Evolutionary conservation across 2,113 vertebrate genomes (phyloP).

Genomic region (Madoqua kirkii): DNA sequence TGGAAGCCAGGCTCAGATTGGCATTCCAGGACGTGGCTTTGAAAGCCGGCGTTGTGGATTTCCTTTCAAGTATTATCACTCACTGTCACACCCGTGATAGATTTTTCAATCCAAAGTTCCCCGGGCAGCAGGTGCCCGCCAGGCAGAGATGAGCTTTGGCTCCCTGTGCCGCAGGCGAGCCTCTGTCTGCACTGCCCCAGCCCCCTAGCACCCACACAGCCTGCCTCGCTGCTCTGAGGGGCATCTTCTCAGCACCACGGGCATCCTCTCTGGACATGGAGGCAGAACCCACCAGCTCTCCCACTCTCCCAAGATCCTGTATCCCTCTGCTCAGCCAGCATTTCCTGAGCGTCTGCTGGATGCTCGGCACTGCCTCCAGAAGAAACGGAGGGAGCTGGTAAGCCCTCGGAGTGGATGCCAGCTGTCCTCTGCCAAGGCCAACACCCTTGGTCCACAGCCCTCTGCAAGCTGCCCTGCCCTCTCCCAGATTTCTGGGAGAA

Average conservation of each 20-base stretch:
- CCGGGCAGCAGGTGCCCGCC: neutral
- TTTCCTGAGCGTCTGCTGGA: neutral
- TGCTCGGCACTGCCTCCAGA: neutral
- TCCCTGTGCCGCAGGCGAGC: neutral
- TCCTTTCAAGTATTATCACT: constrained; percentile 54
- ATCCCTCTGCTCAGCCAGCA: neutral
- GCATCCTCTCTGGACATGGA: neutral
- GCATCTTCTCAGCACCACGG: neutral
- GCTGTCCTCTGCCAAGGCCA: neutral
- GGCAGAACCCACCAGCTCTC: neutral
- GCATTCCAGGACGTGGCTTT: neutral
- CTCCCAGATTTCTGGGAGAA: neutral
- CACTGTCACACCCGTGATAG: neutral
- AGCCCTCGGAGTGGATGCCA: neutral
- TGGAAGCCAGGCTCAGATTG: fast-evolving
- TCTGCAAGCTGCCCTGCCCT: neutral
- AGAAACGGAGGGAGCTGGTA: neutral
- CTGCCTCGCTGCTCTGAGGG: neutral
- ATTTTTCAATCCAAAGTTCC: constrained; percentile 42
- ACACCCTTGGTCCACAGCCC: neutral
- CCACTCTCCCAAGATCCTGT: neutral
- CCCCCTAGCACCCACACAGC: neutral
- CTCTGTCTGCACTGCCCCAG: neutral
- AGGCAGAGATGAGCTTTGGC: neutral
- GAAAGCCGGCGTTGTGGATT: neutral